Conservation (phyloP, 1,140 invertebrate species). For the Drosophila obscura region DNA sequence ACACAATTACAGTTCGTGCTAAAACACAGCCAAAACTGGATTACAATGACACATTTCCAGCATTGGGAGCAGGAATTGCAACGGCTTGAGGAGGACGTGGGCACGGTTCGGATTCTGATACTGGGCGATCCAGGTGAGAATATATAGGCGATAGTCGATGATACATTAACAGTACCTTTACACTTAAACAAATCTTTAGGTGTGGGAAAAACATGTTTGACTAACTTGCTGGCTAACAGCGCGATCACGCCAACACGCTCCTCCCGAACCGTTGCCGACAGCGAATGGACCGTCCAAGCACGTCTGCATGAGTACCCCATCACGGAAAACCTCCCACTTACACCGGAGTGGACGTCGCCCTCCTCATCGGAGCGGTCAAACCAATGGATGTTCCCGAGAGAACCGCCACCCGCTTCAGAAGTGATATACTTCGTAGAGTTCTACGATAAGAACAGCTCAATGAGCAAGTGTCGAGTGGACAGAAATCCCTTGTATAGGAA, state of each 20-base stretch:
- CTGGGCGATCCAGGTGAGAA: slow-evolving; percentile 52
- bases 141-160: neutral
- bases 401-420: neutral
- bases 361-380: slow-evolving; percentile 26
- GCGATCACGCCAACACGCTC: slow-evolving; percentile 45
- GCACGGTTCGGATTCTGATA: slow-evolving; percentile 53
- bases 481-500: slow-evolving; percentile 41
- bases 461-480: slow-evolving; percentile 24
- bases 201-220: slow-evolving; percentile 60
- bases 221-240: slow-evolving; percentile 56
- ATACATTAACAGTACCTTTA: neutral
- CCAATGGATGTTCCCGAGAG: neutral
- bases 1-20: neutral
- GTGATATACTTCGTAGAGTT: slow-evolving; percentile 64
- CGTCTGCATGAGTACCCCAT: slow-evolving; percentile 54
- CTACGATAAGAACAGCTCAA: slow-evolving; percentile 45
- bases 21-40: neutral
- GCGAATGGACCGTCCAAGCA: slow-evolving; percentile 53
- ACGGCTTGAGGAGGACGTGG: slow-evolving; percentile 22
- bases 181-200: slow-evolving; percentile 19
- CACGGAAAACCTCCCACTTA: slow-evolving; percentile 20
- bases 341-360: slow-evolving; percentile 53
- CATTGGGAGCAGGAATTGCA: neutral
- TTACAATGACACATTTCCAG: slow-evolving; percentile 5
- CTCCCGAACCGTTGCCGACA: slow-evolving; percentile 31